Evolutionary conservation across 2,888 invertebrate genomes (phyloP).

Genomic region (Cheiracanthium punctorium): DNA sequence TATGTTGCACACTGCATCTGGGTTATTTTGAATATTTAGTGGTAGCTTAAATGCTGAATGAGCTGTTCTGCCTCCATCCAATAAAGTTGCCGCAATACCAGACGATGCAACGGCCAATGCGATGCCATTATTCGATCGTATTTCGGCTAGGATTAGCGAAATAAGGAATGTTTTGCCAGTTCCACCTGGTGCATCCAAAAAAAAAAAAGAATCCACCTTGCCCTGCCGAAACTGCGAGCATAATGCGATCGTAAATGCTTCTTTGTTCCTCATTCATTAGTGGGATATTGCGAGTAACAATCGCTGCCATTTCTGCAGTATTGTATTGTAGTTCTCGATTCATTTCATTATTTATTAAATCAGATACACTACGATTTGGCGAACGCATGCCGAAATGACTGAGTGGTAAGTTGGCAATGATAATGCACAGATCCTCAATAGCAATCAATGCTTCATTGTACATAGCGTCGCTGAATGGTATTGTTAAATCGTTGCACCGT

Average conservation of each 20-base stretch:
- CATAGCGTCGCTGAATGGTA: constrained; percentile 35
- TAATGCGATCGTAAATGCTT: too few species aligned
- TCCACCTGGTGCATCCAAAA: constrained; percentile 76
- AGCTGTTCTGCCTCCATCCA: constrained; percentile 61
- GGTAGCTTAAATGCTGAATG: constrained; percentile 69
- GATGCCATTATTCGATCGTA: constrained; percentile 73
- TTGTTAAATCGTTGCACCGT: constrained; percentile 32
- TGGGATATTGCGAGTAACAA: constrained; percentile 12
- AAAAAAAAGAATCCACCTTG: too few species aligned
- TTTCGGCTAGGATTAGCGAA: constrained; percentile 74
- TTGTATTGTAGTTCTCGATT: constrained; percentile 16
- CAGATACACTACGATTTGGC: too few species aligned
- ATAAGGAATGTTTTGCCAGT: constrained; percentile 77
- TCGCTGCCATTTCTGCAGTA: constrained; percentile 11
- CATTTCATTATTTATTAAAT: too few species aligned
- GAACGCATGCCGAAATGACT: too few species aligned
- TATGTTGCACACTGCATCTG: constrained; percentile 33
- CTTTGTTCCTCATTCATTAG: constrained; percentile 18
- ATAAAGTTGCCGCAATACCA: constrained; percentile 66
- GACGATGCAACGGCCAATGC: background rate
- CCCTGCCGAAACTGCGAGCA: too few species aligned
- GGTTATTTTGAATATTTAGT: constrained; percentile 41
- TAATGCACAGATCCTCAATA: constrained; percentile 34
- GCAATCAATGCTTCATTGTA: constrained; percentile 51
- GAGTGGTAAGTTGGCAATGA: too few species aligned